Percentiles rank a stretch among this genome's conserved stretches.
phyloP scores from a whole-genome alignment of 2,797 vertebrate genomes.

The Fistularia commersonii region DNA sequence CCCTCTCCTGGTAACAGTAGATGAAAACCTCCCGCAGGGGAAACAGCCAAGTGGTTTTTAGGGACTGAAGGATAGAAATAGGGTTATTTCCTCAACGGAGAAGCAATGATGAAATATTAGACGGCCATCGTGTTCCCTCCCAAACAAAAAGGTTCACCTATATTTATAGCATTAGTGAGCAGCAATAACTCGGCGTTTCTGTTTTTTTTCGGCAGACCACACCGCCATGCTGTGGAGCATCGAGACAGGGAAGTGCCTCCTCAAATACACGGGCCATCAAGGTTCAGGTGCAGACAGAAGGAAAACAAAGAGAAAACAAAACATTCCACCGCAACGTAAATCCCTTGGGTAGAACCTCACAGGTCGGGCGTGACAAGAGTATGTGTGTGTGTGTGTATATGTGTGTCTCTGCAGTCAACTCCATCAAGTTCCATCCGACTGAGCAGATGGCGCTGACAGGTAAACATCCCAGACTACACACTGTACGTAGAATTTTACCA shows the following conservation, averaged over 20 bases:
- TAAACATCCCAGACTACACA: constrained; percentile 40
- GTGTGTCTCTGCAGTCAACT: constrained; percentile 85
- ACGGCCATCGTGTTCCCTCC: too few species aligned
- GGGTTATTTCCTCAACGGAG: too few species aligned
- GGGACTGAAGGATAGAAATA: too few species aligned
- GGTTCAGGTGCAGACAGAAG: constrained; percentile 88
- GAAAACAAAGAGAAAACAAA: too few species aligned
- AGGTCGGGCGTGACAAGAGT: not conserved
- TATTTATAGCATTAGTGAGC: too few species aligned
- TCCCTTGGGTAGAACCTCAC: not conserved
- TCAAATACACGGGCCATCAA: constrained; percentile 91
- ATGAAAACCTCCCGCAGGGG: too few species aligned
- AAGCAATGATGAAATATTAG: too few species aligned
- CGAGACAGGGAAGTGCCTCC: constrained; percentile 93
- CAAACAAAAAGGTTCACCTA: too few species aligned
- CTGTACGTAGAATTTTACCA: too few species aligned
- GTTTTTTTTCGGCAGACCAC: constrained; percentile 78
- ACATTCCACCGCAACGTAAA: too few species aligned
- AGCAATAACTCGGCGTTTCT: not conserved
- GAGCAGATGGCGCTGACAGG: constrained; percentile 97
- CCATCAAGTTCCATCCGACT: constrained; percentile 96
- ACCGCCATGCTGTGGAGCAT: constrained; percentile 97
- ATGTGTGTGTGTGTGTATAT: not conserved
- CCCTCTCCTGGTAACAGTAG: not conserved
- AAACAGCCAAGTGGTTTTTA: too few species aligned